These are phyloP conservation scores for Eulacestoma nigropectus DNA, from an alignment of 2,113 vertebrate species.

Conservation along the genomic window DNA sequence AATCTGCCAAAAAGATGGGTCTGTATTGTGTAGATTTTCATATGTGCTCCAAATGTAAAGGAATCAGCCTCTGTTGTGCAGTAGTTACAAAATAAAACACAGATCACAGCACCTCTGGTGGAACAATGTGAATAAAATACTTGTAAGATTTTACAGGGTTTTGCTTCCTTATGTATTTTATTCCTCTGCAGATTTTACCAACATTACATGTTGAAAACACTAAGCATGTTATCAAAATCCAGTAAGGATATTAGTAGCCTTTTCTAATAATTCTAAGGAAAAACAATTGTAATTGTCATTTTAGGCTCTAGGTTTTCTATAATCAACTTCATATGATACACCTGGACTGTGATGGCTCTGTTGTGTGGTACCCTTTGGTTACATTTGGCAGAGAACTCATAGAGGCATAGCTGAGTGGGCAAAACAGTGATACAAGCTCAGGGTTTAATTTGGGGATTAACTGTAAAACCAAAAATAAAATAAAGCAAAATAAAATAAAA, in stretches of 20 bases:
- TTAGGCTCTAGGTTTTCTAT: background rate
- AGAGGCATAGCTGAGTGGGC: accelerated
- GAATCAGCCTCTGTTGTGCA: background rate
- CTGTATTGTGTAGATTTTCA: background rate
- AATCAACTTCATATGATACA: background rate
- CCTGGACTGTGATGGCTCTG: background rate
- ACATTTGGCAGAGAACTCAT: background rate
- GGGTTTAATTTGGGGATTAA: background rate
- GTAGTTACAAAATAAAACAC: background rate
- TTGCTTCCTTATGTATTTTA: background rate
- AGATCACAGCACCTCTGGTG: background rate
- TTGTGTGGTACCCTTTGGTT: background rate
- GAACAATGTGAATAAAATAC: background rate
- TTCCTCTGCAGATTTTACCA: background rate
- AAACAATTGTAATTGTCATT: background rate
- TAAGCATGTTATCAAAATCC: background rate
- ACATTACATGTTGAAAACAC: background rate
- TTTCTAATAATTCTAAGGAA: background rate
- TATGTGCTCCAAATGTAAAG: background rate
- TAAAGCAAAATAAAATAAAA: background rate
- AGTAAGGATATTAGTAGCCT: accelerated
- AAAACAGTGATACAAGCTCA: background rate
- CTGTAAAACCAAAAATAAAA: background rate
- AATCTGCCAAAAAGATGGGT: background rate
- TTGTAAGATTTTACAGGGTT: background rate